A percentile compares a stretch with the other conserved stretches of the same genome.
These are phyloP conservation scores for Tanypteryx hageni DNA, from an alignment of 2,888 invertebrate genomes.

Conservation along the genomic window DNA sequence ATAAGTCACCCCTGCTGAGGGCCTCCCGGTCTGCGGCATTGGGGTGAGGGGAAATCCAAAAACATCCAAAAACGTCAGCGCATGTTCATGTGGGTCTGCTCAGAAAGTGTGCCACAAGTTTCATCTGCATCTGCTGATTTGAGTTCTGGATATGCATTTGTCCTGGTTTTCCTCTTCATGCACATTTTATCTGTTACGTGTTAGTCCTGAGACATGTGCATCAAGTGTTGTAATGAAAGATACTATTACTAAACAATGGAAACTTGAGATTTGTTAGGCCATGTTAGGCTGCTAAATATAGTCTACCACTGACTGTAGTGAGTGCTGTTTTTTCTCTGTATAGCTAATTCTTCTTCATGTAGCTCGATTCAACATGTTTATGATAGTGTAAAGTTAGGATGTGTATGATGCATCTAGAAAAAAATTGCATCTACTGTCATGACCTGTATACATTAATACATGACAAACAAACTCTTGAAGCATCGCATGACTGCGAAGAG, in stretches of 20 bases:
- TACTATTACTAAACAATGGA: neutral
- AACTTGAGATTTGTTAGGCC: neutral
- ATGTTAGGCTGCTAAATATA: neutral
- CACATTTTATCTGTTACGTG: neutral
- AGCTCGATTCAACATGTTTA: neutral
- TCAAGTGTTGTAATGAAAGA: constrained; percentile 7
- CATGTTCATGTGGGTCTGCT: neutral
- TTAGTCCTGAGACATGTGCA: neutral
- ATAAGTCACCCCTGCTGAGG: constrained; percentile 38
- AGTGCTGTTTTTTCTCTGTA: neutral
- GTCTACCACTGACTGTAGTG: neutral
- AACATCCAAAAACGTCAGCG: neutral
- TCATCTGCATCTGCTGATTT: constrained; percentile 24
- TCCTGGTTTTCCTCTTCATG: neutral
- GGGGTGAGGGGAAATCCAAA: constrained; percentile 42
- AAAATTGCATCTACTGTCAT: neutral
- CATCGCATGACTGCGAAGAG: neutral
- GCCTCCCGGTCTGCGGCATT: neutral
- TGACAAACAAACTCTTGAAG: neutral
- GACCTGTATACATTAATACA: neutral
- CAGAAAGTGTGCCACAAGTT: neutral
- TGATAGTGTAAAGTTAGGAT: neutral
- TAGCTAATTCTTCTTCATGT: neutral
- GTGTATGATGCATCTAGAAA: neutral
- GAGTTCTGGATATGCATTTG: constrained; percentile 12